Percentiles rank a stretch among this genome's conserved stretches.
phyloP scores from a whole-genome alignment of 2,888 invertebrate genomes.

The Limnephilus lunatus region DNA sequence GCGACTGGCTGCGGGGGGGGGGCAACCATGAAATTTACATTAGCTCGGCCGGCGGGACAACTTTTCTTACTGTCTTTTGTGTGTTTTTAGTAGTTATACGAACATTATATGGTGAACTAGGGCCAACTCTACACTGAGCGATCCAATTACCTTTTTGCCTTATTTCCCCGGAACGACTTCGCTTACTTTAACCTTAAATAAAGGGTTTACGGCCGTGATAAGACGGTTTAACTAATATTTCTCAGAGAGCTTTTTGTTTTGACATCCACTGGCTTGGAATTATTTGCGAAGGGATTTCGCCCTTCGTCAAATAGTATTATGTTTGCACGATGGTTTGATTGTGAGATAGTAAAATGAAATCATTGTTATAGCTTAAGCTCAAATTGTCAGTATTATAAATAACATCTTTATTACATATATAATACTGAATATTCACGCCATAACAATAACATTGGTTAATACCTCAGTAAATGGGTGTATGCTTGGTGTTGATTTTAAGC shows the following conservation, averaged over 20 bases:
- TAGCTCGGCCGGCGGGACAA: constrained; percentile 58
- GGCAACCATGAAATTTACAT: constrained; percentile 62
- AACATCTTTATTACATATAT: not conserved
- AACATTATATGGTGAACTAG: constrained; percentile 37
- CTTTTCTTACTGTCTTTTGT: constrained; percentile 58
- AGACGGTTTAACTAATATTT: constrained; percentile 45
- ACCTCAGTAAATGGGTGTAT: not conserved
- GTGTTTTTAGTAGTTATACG: constrained; percentile 41
- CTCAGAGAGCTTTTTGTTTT: constrained; percentile 18
- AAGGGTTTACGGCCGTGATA: constrained; percentile 55
- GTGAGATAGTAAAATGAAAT: not conserved
- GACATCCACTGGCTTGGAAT: not conserved
- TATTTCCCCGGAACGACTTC: constrained; percentile 41
- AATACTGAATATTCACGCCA: not conserved
- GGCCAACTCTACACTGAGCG: constrained; percentile 41
- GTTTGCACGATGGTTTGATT: not conserved
- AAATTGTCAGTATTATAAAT: not conserved
- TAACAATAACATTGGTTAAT: not conserved
- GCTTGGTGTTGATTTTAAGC: not conserved
- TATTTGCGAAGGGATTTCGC: not conserved
- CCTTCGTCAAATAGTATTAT: not conserved
- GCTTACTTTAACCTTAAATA: constrained; percentile 40
- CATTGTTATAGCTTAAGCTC: not conserved
- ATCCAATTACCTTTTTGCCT: constrained; percentile 57
- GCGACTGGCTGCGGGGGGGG: constrained; percentile 37